Percentiles rank a stretch among this genome's conserved stretches.
phyloP scores from a whole-genome alignment of 2,797 vertebrate species.

The Champsocephalus gunnari region DNA sequence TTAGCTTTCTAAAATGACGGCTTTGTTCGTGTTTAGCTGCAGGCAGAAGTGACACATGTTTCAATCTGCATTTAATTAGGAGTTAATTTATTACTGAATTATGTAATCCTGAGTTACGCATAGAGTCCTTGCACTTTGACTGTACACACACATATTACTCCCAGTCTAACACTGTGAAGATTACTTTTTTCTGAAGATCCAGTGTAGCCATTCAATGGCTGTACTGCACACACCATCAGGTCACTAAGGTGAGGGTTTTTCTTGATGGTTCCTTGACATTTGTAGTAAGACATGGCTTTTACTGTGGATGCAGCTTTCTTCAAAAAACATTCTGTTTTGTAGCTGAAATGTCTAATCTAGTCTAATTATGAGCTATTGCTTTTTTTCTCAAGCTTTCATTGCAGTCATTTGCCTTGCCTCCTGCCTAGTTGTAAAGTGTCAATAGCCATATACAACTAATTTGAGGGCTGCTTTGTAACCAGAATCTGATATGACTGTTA shows the following conservation, averaged over 20 bases:
- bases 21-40: neutral
- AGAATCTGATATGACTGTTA: neutral
- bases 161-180: neutral
- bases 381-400: conserved; percentile 18
- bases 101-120: neutral
- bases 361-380: neutral
- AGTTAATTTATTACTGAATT: conserved; percentile 19
- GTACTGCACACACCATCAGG: neutral
- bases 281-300: neutral
- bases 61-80: neutral
- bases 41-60: neutral
- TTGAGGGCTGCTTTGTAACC: conserved; percentile 3
- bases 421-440: conserved; percentile 26
- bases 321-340: neutral
- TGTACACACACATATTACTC: neutral
- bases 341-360: conserved; percentile 1
- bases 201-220: neutral
- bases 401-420: neutral
- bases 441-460: conserved; percentile 1
- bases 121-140: neutral
- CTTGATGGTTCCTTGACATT: no score
- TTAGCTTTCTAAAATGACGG: neutral
- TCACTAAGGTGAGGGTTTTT: neutral
- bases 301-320: neutral
- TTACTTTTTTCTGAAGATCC: neutral